These are phyloP conservation scores for Rachycentron canadum DNA, from an alignment of 2,797 vertebrate genomes.

Conservation along the genomic window DNA sequence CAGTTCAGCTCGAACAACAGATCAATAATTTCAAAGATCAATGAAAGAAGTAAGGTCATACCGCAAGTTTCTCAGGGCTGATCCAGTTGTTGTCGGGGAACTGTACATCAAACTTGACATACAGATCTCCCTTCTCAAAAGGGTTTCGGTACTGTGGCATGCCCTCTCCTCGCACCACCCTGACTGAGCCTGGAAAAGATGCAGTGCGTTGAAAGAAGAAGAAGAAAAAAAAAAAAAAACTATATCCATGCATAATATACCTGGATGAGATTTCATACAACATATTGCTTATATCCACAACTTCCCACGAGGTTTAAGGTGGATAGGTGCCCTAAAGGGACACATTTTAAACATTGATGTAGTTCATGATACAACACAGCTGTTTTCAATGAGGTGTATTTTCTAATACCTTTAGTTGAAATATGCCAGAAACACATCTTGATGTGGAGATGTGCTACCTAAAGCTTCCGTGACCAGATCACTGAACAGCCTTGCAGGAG, in stretches of 20 bases:
- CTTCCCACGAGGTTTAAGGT: too few species aligned
- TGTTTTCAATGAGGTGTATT: background rate
- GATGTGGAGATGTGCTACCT: too few species aligned
- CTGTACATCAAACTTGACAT: constrained; percentile 97
- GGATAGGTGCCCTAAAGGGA: too few species aligned
- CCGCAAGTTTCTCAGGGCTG: constrained; percentile 94
- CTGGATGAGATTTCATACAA: background rate
- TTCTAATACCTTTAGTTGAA: too few species aligned
- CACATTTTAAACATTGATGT: background rate
- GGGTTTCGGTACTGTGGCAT: constrained; percentile 99
- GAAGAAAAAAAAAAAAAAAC: too few species aligned
- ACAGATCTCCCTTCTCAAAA: constrained; percentile 97
- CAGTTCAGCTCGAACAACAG: background rate
- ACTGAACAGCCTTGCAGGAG: too few species aligned
- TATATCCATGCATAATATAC: background rate
- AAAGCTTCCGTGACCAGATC: too few species aligned
- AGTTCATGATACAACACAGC: background rate
- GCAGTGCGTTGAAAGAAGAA: background rate
- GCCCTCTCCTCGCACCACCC: constrained; percentile 95
- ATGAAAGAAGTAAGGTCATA: constrained; percentile 61
- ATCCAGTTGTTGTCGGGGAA: constrained; percentile 99
- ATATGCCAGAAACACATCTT: too few species aligned
- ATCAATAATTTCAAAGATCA: background rate
- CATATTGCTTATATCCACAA: background rate
- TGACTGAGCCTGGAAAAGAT: constrained; percentile 87